These are phyloP conservation scores for Tylochromis polylepis DNA, from an alignment of 2,113 vertebrate species.

Conservation along the genomic window DNA sequence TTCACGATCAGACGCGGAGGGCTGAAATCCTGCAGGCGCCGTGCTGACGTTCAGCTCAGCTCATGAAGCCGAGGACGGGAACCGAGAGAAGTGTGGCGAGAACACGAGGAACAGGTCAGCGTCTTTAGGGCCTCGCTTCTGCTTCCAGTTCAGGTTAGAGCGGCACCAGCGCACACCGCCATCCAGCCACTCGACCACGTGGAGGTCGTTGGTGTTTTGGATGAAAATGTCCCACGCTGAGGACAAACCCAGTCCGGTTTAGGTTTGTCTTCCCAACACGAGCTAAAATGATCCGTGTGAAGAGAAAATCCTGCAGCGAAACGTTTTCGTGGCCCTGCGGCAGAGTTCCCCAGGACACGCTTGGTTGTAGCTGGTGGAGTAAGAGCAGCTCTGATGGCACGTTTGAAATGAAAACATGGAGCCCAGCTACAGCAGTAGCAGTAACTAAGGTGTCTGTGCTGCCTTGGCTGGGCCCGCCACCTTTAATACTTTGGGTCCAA, in stretches of 20 bases:
- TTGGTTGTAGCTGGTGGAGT: no score
- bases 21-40: not conserved
- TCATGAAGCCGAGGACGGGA: not conserved
- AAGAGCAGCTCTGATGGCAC: no score
- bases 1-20: rapidly evolving
- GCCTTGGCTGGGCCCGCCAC: no score
- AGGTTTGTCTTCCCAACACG: no score
- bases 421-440: no score
- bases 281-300: no score
- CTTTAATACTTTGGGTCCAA: no score
- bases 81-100: not conserved
- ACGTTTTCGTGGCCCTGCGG: no score
- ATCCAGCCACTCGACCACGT: not conserved
- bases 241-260: no score
- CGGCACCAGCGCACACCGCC: not conserved
- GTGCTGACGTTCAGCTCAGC: not conserved
- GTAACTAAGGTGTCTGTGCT: no score
- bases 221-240: not conserved
- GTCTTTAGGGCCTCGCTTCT: not conserved
- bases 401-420: no score
- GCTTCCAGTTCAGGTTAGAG: not conserved
- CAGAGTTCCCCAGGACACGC: no score
- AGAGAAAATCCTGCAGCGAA: not conserved
- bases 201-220: not conserved
- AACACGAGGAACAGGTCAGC: not conserved